Percentiles rank a stretch among this genome's conserved stretches.
Conservation (phyloP, 2,888 invertebrate genomes). For the Itoplectis maculator region DNA sequence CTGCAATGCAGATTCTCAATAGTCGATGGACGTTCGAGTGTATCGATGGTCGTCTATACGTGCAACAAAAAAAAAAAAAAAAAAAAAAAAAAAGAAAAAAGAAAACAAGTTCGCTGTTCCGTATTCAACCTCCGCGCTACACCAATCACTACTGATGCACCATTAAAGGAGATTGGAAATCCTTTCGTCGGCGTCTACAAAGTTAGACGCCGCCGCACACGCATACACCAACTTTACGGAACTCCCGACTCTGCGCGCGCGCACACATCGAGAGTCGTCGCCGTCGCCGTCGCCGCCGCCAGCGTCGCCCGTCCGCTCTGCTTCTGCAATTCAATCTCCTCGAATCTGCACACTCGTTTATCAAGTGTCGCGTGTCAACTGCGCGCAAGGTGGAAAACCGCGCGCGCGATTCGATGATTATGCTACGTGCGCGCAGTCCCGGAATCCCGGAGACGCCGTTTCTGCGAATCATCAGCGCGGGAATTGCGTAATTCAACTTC, state of each 20-base stretch:
- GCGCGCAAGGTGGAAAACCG: constrained; percentile 43
- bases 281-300: constrained; percentile 50
- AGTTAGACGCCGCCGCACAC: constrained; percentile 63
- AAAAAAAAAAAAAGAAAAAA: background rate
- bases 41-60: background rate
- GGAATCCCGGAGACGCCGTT: background rate
- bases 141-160: constrained; percentile 69
- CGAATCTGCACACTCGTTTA: constrained; percentile 53
- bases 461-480: constrained; percentile 20
- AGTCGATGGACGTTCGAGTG: constrained; percentile 9
- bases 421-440: constrained; percentile 7
- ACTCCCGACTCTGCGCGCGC: constrained; percentile 58
- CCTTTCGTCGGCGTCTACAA: constrained; percentile 72
- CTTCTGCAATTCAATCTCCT: constrained; percentile 62
- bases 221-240: constrained; percentile 60
- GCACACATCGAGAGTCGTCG: background rate
- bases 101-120: background rate
- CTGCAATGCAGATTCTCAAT: constrained; percentile 20
- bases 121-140: constrained; percentile 47
- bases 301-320: constrained; percentile 61
- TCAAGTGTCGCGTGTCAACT: constrained; percentile 55
- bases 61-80: background rate
- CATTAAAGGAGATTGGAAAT: constrained; percentile 77
- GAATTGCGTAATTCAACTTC: constrained; percentile 11
- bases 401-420: constrained; percentile 55